Base-by-base conservation (phyloP, 2,888 invertebrate genomes). In the Drosophila aldrichi region DNA sequence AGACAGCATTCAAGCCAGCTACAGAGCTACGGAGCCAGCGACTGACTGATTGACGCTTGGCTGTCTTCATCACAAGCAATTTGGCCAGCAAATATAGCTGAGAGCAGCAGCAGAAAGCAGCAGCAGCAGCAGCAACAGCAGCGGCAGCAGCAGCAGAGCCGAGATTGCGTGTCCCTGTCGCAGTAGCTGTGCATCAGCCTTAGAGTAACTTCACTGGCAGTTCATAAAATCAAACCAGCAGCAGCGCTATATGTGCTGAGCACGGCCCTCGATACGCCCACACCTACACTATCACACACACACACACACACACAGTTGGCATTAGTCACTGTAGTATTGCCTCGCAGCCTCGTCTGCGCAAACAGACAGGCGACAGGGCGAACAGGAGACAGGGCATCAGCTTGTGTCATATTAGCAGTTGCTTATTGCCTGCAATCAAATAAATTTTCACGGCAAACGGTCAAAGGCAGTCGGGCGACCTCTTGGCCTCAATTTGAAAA, bases 61-160 rank as follows among this genome's bases (percentile, higher is more conserved):
- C 88, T 85, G 88, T 88, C 88, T 88, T 88, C 88, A 88, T 86
- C 86, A 86, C 86, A 86, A 88, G 86, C 88, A 85, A 85, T 86
- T 86, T 87, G 83, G 86, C 83, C 86, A 68, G 79, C 86, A 86
- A 82, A 86, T 77, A 86, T 44, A 48, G 68, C 73, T 56, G 48
- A 56, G 52, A 58, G 55, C 32, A 48, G 48, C 32, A n/a, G 32
- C 32, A 36, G 20, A n/a, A n/a, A n/a, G n/a, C n/a, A 38, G 58
- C 38, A 40, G 20, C 12, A 65, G 51, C 70, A 68, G 41, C 41
- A 1, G 36, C 16, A 36, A 16, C 36, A 16, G 36, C 16, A 36
- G 36, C 36, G 16, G 40, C 18, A 48, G 46, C 20, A 25, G 57
- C 54, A 38, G 60, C 34, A 40, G 20, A 61, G 77, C 83, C 72